Conservation (phyloP, 2,113 vertebrate species). For the Fulmarus glacialis region DNA sequence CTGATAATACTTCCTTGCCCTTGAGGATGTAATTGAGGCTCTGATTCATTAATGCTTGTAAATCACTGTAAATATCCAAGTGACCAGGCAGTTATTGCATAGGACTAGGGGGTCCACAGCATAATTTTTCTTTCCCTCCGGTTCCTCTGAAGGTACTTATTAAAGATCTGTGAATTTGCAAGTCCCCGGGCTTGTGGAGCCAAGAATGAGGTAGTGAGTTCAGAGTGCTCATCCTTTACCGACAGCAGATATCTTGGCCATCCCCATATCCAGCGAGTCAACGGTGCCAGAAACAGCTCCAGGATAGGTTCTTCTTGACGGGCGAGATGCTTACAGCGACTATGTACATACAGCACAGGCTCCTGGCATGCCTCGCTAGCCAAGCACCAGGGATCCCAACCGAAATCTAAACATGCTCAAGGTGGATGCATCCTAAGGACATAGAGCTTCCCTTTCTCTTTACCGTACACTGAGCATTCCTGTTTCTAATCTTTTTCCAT, state of each 20-base stretch:
- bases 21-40: neutral
- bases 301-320: neutral
- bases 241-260: neutral
- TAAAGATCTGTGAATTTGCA: neutral
- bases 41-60: neutral
- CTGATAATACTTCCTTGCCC: neutral
- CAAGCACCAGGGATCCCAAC: neutral
- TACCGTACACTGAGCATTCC: neutral
- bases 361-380: neutral
- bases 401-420: neutral
- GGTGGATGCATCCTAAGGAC: neutral
- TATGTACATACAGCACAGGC: too few species aligned
- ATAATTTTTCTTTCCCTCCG: neutral
- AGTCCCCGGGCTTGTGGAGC: neutral
- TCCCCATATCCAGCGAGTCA: neutral
- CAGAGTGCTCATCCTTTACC: neutral
- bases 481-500: slow-evolving; percentile 20
- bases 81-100: neutral
- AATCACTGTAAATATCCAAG: neutral
- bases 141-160: neutral
- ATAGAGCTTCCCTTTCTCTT: neutral
- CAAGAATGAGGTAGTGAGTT: neutral
- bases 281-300: neutral
- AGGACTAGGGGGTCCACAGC: neutral
- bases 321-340: neutral